Percentiles rank a stretch among this genome's conserved stretches.
Conservation (phyloP, 2,888 invertebrate genomes). For the Exephanes ischioxanthus region DNA sequence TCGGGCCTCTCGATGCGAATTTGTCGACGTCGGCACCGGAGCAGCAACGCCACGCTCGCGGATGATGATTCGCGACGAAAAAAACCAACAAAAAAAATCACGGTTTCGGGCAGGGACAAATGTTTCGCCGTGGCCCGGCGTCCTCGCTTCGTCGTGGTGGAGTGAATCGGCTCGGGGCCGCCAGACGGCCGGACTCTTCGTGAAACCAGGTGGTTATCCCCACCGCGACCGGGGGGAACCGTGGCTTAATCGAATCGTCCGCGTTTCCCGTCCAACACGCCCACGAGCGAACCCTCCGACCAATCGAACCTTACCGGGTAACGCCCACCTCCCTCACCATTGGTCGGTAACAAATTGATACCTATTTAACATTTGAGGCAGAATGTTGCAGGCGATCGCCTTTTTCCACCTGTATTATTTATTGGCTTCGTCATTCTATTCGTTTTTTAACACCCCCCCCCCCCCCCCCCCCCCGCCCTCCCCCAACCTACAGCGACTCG, state of each 20-base stretch:
- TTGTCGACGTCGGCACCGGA: neutral
- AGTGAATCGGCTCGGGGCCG: conserved; percentile 74
- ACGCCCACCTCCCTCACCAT: conserved; percentile 74
- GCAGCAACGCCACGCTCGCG: conserved; percentile 3
- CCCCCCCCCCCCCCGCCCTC: conserved; percentile 14
- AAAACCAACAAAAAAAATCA: conserved; percentile 59
- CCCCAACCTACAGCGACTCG: conserved; percentile 36
- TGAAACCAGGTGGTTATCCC: conserved; percentile 79
- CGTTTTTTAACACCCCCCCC: conserved; percentile 69
- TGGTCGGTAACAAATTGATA: conserved; percentile 82
- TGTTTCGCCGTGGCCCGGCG: conserved; percentile 70
- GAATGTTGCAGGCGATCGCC: conserved; percentile 83
- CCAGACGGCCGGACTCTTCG: conserved; percentile 68
- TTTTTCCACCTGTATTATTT: conserved; percentile 82
- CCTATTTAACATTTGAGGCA: conserved; percentile 84
- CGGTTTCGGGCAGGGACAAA: conserved; percentile 53
- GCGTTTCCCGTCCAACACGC: conserved; percentile 61
- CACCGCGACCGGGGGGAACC: conserved; percentile 51
- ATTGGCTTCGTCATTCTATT: conserved; percentile 77
- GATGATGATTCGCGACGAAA: neutral
- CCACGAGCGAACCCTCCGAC: conserved; percentile 46
- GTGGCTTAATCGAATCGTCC: conserved; percentile 70
- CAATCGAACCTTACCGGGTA: conserved; percentile 59
- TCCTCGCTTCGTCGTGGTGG: conserved; percentile 75
- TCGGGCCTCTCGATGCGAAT: neutral